A percentile compares a stretch with the other conserved stretches of the same genome.
These are phyloP conservation scores for Coelopa frigida DNA, from an alignment of 1,140 invertebrate genomes.

Conservation along the genomic window DNA sequence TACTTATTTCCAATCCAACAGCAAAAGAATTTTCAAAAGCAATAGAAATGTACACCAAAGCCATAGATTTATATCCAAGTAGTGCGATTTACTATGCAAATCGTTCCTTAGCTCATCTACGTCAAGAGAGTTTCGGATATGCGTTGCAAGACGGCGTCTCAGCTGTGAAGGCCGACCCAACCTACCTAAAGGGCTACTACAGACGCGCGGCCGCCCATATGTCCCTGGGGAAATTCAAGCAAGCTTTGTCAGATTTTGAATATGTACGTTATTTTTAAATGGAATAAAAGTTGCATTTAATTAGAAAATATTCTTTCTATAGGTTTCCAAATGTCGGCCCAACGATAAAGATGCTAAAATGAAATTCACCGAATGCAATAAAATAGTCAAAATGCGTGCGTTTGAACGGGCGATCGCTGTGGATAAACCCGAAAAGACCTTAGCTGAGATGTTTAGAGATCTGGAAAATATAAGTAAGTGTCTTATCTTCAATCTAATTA, in stretches of 20 bases:
- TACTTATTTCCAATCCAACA: conserved; percentile 47
- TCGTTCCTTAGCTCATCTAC: conserved; percentile 89
- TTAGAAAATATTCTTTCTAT: conserved; percentile 22
- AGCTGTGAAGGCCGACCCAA: conserved; percentile 82
- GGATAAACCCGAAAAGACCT: conserved; percentile 77
- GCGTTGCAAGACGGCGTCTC: conserved; percentile 86
- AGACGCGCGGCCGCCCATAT: conserved; percentile 92
- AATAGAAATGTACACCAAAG: conserved; percentile 84
- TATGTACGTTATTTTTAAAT: conserved; percentile 55
- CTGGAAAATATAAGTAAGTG: conserved; percentile 83
- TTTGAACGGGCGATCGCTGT: conserved; percentile 97
- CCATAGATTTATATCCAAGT: conserved; percentile 78
- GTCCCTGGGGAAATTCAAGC: conserved; percentile 95
- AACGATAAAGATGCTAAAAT: conserved; percentile 89
- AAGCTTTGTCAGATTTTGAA: conserved; percentile 94
- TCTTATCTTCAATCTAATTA: neutral
- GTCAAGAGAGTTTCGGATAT: conserved; percentile 88
- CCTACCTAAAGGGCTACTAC: conserved; percentile 92
- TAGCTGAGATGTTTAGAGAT: conserved; percentile 77
- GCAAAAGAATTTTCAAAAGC: conserved; percentile 85
- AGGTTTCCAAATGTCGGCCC: conserved; percentile 83
- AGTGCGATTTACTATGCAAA: conserved; percentile 87
- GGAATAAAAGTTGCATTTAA: conserved; percentile 1
- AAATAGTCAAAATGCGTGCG: conserved; percentile 89
- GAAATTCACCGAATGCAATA: conserved; percentile 93